Evolutionary conservation across 2,113 vertebrate species (phyloP).

Genomic region (Diadophis punctatus): DNA sequence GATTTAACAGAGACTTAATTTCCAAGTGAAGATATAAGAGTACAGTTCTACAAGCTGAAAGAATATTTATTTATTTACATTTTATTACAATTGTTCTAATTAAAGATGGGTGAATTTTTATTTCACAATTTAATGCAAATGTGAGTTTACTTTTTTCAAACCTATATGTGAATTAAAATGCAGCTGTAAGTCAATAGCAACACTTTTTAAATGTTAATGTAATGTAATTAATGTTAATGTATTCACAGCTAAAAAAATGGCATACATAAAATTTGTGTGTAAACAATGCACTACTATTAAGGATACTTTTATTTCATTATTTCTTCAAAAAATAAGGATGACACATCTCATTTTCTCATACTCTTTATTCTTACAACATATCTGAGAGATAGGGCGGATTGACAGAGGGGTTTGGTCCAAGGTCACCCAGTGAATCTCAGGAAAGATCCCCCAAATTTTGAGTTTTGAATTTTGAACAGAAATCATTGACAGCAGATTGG

Average conservation of each 20-base stretch:
- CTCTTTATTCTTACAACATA: background rate
- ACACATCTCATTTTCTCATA: background rate
- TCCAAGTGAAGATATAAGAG: background rate
- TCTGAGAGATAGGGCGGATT: background rate
- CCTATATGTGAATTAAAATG: background rate
- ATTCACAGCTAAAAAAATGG: background rate
- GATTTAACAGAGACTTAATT: background rate
- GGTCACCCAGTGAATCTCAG: background rate
- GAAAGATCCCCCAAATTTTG: background rate
- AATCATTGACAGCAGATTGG: background rate
- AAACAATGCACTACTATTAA: background rate
- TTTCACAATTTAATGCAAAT: background rate
- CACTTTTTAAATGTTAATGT: background rate
- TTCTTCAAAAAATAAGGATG: background rate
- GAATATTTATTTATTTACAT: background rate
- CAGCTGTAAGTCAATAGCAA: background rate
- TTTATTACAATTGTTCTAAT: background rate
- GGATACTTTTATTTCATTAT: background rate
- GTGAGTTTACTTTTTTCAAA: background rate
- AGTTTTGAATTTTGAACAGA: background rate
- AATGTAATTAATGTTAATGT: background rate
- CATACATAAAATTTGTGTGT: background rate
- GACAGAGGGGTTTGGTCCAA: background rate
- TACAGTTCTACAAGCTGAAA: background rate
- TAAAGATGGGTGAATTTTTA: background rate